Evolutionary conservation across 2,113 vertebrate species (phyloP), one percentile per base, ranked within the genome.

Genomic region (Plecotus auritus): DNA sequence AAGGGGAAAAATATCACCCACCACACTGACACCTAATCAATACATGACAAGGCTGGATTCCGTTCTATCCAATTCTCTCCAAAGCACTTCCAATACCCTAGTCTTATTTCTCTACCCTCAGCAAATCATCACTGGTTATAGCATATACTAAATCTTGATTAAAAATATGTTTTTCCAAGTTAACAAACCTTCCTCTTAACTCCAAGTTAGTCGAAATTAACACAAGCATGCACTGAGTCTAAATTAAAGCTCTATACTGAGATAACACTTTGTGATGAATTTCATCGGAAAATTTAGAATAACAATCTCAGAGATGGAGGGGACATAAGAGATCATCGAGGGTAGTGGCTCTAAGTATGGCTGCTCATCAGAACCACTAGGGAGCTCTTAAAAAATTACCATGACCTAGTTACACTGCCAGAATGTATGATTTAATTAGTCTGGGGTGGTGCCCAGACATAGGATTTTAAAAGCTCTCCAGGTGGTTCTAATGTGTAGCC

Each of bases 1-100:
- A 87, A 88, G 37, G n/a, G 59, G 81, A 95, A 82, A 97, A 95
- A 88, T 87, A 97, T 88, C 92, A 92, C 94, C 82, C 66, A 91
- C 42, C 20, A 85, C 45, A 70, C 78, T 95, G 95, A 94, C 93
- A 91, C 67, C 91, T 96, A 93, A 78, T 94, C 92, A 77, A 96
- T 95, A 96, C 82, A 88, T 92, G 74, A 90, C 69, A 69, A 88
- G 70, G 16, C 70, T 93, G 66, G 51, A 91, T 91, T 92, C 74
- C 51, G 61, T 91, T 88, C 88, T 96, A 72, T 83, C 90, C 96
- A 76, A 95, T 70, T 92, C 82, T 64, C 70, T 93, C 90, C 81
- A 73, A 91, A 93, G 66, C 78, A 92, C 89, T 94, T 72, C 61
- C 77, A 73, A 51, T 61, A 85, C 88, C 84, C 84, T 80, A 51